These are phyloP conservation scores for Caenorhabditis zanzibari DNA, from an alignment of 2,888 invertebrate species.

Conservation along the genomic window DNA sequence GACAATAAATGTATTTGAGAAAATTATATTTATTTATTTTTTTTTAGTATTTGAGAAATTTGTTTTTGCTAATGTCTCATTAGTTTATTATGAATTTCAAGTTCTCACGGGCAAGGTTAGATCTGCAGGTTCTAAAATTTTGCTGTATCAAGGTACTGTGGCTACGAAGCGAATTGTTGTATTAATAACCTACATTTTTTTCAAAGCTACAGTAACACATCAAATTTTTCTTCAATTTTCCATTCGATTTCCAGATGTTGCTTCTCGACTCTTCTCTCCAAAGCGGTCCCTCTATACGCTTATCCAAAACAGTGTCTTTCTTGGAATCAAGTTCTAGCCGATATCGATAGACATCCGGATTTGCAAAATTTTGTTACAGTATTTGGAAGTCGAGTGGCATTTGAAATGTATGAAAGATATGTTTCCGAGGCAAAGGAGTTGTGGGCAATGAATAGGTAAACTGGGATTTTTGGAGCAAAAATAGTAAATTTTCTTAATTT, in stretches of 20 bases:
- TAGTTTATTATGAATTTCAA: no score
- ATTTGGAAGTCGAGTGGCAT: constrained; percentile 75
- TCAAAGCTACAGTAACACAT: no score
- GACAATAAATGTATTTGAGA: no score
- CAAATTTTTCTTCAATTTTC: not conserved
- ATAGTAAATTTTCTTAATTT: no score
- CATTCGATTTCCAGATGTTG: constrained; percentile 46
- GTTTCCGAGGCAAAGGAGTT: constrained; percentile 72
- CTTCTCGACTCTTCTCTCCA: constrained; percentile 44
- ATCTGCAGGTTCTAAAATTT: no score
- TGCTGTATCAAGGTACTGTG: no score
- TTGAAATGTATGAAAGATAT: constrained; percentile 74
- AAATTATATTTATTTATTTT: no score
- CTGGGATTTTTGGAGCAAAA: not conserved
- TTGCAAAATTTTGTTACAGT: constrained; percentile 71
- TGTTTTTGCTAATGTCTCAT: no score
- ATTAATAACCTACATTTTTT: no score
- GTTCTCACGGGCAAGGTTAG: no score
- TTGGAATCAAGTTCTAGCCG: constrained; percentile 54
- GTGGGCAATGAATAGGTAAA: constrained; percentile 73
- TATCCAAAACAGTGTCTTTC: constrained; percentile 38
- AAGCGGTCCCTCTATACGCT: constrained; percentile 28
- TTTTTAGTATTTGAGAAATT: no score
- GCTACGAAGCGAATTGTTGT: no score
- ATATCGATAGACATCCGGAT: constrained; percentile 90